Conservation (phyloP, 2,888 invertebrate genomes). For the Parochlus steinenii region DNA sequence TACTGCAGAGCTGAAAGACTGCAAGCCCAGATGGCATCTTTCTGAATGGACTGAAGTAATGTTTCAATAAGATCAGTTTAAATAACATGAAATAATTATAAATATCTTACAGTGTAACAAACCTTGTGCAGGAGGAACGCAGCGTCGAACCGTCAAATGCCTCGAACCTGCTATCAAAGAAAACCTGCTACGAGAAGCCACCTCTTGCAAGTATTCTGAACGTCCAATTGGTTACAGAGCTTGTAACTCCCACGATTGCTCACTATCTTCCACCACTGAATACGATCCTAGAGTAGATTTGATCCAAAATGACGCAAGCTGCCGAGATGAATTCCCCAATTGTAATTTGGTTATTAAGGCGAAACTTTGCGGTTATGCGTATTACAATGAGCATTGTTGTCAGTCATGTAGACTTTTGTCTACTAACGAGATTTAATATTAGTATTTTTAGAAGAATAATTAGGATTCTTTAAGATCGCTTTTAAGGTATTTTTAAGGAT, state of each 20-base stretch:
- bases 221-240: constrained; percentile 32
- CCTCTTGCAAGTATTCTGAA: constrained; percentile 32
- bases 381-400: constrained; percentile 74
- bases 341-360: constrained; percentile 77
- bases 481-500: no score
- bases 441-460: no score
- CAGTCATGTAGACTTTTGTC: constrained; percentile 43
- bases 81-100: no score
- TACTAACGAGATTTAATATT: no score
- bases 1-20: constrained; percentile 25
- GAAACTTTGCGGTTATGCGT: constrained; percentile 68
- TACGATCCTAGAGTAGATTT: constrained; percentile 22
- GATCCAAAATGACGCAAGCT: constrained; percentile 35
- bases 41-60: constrained; percentile 42
- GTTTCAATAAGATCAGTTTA: no score
- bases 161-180: constrained; percentile 28
- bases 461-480: no score
- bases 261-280: constrained; percentile 14
- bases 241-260: constrained; percentile 36
- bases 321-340: constrained; percentile 57
- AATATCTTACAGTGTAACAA: constrained; percentile 34
- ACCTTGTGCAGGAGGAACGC: constrained; percentile 38
- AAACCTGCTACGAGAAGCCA: constrained; percentile 29
- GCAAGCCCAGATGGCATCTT: constrained; percentile 36
- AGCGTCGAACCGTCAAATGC: constrained; percentile 38